Evolutionary conservation across 2,113 vertebrate genomes (phyloP).

Genomic region (Rhabdomys dilectus): DNA sequence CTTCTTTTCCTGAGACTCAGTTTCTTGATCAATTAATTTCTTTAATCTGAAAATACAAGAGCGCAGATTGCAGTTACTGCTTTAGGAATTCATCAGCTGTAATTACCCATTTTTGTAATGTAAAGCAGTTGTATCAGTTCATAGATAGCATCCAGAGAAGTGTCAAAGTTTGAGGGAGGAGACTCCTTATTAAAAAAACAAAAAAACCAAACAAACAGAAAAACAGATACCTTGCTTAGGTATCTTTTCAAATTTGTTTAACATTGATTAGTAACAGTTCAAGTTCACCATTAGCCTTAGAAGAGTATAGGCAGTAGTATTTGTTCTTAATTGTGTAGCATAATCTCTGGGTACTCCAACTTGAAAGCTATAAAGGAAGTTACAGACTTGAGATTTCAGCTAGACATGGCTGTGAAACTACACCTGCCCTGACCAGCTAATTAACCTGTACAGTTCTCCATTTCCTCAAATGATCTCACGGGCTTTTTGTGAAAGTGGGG

Average conservation of each 20-base stretch:
- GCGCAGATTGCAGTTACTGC: slow-evolving; percentile 67
- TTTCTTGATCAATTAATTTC: slow-evolving; percentile 94
- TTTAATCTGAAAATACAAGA: slow-evolving; percentile 92
- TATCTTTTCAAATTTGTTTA: slow-evolving; percentile 29
- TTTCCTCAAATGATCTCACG: slow-evolving; percentile 35
- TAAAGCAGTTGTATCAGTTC: slow-evolving; percentile 20
- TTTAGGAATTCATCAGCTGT: slow-evolving; percentile 46
- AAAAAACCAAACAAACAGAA: not conserved
- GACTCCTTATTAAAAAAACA: not conserved
- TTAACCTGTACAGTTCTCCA: slow-evolving; percentile 10
- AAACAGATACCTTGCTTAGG: not conserved
- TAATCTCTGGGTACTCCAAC: not conserved
- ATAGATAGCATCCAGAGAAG: slow-evolving; percentile 12
- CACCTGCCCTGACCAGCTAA: slow-evolving; percentile 1
- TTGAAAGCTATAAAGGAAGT: slow-evolving; percentile 23
- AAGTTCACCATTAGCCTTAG: slow-evolving; percentile 3
- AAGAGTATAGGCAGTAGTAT: slow-evolving; percentile 14
- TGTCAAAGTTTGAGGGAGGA: slow-evolving; percentile 19
- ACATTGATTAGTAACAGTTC: slow-evolving; percentile 16
- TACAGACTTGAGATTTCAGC: slow-evolving; percentile 5
- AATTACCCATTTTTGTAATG: slow-evolving; percentile 30
- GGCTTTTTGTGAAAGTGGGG: slow-evolving; percentile 39
- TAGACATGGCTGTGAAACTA: slow-evolving; percentile 20
- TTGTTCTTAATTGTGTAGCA: slow-evolving; percentile 49
- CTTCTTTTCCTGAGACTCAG: slow-evolving; percentile 90